These are phyloP conservation scores for Vespertilio murinus DNA, from an alignment of 2,797 vertebrate genomes.

Conservation along the genomic window DNA sequence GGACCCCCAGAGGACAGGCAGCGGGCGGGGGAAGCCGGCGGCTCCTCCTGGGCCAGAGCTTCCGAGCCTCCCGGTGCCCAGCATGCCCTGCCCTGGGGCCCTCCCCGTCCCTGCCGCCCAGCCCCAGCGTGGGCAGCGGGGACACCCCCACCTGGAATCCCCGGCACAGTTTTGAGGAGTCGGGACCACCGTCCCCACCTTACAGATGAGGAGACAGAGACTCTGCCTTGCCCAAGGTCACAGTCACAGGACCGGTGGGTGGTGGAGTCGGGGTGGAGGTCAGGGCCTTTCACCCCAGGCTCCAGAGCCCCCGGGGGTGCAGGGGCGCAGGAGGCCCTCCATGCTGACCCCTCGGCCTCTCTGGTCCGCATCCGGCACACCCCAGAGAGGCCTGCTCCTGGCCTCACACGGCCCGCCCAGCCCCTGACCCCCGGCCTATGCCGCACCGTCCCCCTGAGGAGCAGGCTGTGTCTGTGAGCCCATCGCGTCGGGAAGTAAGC, in stretches of 20 bases:
- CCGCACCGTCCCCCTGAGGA: too few species aligned
- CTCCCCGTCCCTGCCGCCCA: neutral
- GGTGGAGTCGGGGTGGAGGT: neutral
- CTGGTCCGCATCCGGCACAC: neutral
- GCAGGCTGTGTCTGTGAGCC: neutral
- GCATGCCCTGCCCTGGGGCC: neutral
- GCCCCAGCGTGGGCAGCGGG: neutral
- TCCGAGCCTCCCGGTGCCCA: neutral
- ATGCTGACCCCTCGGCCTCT: neutral
- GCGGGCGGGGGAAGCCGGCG: neutral
- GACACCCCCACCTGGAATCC: neutral
- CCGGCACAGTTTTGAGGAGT: neutral
- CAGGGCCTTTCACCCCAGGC: neutral
- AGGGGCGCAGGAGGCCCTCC: neutral
- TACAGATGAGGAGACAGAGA: neutral
- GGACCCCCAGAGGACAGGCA: too few species aligned
- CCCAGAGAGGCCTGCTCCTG: neutral
- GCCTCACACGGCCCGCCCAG: neutral
- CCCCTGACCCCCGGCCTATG: neutral
- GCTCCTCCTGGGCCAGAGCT: neutral
- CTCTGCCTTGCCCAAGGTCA: neutral
- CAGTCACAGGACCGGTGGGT: neutral
- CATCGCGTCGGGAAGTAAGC: slow-evolving; percentile 15
- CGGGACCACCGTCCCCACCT: neutral
- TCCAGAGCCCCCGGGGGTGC: neutral